Conservation (phyloP, 2,113 vertebrate genomes). For the Machaerirhynchus nigripectus region DNA sequence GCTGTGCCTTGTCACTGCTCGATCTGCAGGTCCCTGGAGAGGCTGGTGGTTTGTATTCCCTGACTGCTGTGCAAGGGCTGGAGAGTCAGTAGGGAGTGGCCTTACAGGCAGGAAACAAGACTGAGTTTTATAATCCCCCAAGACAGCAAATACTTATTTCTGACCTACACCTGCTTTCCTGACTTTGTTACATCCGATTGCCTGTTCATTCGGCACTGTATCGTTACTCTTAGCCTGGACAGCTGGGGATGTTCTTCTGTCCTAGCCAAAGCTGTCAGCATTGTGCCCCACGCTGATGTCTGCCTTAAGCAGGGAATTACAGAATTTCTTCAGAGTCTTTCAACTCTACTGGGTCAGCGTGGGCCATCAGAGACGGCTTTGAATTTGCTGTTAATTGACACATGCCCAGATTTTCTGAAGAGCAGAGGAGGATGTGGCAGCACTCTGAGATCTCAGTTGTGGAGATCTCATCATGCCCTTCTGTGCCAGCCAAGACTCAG, state of each 20-base stretch:
- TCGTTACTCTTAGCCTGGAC: neutral
- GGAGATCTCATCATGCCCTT: neutral
- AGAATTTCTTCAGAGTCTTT: neutral
- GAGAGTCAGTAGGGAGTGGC: neutral
- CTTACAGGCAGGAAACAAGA: neutral
- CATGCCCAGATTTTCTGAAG: neutral
- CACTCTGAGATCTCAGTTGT: neutral
- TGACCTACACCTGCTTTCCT: neutral
- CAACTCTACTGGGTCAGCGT: neutral
- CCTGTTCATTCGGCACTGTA: neutral
- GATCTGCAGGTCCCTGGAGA: neutral
- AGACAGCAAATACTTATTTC: neutral
- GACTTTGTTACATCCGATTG: neutral
- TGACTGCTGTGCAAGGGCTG: neutral
- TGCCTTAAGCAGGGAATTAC: neutral
- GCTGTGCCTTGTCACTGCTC: neutral
- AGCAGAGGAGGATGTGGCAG: neutral
- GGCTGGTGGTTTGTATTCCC: neutral
- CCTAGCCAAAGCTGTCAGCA: neutral
- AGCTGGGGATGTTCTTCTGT: neutral
- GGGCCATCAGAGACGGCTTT: neutral
- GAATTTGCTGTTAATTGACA: conserved; percentile 10
- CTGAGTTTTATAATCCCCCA: neutral
- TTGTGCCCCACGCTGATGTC: neutral
- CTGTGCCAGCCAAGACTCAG: neutral